A percentile compares a stretch with the other conserved stretches of the same genome.
phyloP scores from a whole-genome alignment of 2,888 invertebrate species.

The Cantharis rufa region DNA sequence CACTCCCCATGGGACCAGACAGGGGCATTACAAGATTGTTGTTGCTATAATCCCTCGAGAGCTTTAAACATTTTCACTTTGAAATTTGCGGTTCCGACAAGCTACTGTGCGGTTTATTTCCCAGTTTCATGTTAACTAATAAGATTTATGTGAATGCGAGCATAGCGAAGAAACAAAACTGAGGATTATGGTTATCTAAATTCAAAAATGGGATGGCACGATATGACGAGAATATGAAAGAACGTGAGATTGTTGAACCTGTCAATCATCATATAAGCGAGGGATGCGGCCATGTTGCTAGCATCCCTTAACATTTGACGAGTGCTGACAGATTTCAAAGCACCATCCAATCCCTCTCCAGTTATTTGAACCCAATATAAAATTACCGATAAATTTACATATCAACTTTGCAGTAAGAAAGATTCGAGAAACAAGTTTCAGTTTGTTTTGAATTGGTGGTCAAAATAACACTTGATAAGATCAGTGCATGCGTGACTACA shows the following conservation, averaged over 20 bases:
- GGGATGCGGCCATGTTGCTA: constrained; percentile 51
- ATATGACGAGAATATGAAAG: constrained; percentile 48
- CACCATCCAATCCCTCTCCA: constrained; percentile 35
- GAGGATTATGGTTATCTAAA: not conserved
- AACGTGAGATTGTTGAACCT: constrained; percentile 52
- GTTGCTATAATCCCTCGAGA: constrained; percentile 52
- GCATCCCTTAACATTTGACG: constrained; percentile 51
- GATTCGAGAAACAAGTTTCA: constrained; percentile 35
- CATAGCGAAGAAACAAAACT: not conserved
- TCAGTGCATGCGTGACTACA: constrained; percentile 51
- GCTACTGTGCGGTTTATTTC: constrained; percentile 46
- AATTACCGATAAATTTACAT: not conserved
- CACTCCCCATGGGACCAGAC: constrained; percentile 45
- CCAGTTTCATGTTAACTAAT: constrained; percentile 27
- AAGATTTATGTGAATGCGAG: constrained; percentile 19
- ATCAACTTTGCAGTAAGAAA: constrained; percentile 21
- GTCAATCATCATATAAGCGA: constrained; percentile 52
- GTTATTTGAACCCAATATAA: not conserved
- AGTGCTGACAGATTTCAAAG: constrained; percentile 45
- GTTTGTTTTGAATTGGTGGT: constrained; percentile 34
- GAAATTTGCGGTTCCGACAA: constrained; percentile 46
- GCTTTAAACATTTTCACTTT: constrained; percentile 52
- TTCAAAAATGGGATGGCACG: constrained; percentile 21
- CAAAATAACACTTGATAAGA: constrained; percentile 44
- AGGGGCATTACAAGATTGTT: constrained; percentile 52